Evolutionary conservation across 2,888 invertebrate species (phyloP), one percentile per base, ranked within the genome.

Genomic region (Gastrophysa polygoni): DNA sequence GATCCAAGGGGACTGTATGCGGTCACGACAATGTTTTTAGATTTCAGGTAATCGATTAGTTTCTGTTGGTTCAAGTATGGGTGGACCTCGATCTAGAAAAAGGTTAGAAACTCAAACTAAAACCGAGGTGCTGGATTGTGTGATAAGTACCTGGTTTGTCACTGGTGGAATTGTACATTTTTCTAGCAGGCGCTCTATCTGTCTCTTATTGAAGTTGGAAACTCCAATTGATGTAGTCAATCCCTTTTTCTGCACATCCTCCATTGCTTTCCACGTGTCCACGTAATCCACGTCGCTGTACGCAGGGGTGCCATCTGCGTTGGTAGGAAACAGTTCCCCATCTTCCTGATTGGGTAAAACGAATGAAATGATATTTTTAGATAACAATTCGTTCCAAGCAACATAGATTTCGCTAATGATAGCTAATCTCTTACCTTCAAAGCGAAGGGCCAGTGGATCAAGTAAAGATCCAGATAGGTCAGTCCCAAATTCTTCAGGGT

Each of bases 1-100:
- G 91, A 91, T 11, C 93, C 94, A 18, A 95, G 83, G 0, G 93
- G 93, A 72, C 92, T 92, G 83, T 95, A 96, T 0, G 92, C 94
- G 0, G 92, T 93, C 1, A 95, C 78, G 7, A 82, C 81, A 54
- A 95, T 88, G 51, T 84, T 86, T 16, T 85, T 87, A 0, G 86
- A 82, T 68, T 87, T 86, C 78, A 93, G 90, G 76, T 87, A 91
- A 0, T 87, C 86, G 46, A 89, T 87, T 1, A 95, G 80, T 38
- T 88, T 86, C 43, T 82, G 83, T 77, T 95, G 92, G 64, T 84
- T 89, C 58, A 93, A 81, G 79, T 93, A 93, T 0, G 93, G 91
- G 78, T 94, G 92, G 68, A 91, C 88, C 81, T 95, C 95, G 63
- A 93, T 82, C 91, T 91, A 76, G 1, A 76, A 74, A 17, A 59